phyloP scores from a whole-genome alignment of 2,888 invertebrate species.

The Leptopilina drosophilae region DNA sequence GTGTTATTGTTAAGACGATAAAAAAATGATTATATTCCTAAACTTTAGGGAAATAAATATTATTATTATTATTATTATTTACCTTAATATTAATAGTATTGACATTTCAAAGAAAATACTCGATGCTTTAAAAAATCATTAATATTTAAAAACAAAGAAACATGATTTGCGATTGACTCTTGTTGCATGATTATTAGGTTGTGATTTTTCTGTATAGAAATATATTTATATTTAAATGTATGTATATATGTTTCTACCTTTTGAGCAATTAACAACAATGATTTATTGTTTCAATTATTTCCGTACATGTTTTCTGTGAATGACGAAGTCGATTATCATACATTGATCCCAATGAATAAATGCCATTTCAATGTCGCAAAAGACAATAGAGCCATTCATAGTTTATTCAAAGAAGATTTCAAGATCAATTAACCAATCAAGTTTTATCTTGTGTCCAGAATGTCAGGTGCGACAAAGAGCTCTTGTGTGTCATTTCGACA shows the following conservation, averaged over 20 bases:
- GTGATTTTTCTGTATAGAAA: too few relatives aligned
- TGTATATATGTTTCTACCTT: not conserved
- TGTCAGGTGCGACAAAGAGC: constrained; percentile 10
- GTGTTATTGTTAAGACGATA: too few relatives aligned
- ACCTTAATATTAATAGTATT: too few relatives aligned
- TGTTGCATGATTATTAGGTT: too few relatives aligned
- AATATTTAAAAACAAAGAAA: too few relatives aligned
- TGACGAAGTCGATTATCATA: constrained; percentile 30
- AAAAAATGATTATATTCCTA: too few relatives aligned
- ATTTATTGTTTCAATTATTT: constrained; percentile 33
- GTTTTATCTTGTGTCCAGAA: constrained; percentile 5
- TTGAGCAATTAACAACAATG: constrained; percentile 39
- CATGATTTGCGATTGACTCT: too few relatives aligned
- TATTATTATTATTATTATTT: too few relatives aligned
- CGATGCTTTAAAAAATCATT: too few relatives aligned
- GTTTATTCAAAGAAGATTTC: constrained; percentile 29
- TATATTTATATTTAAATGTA: not conserved
- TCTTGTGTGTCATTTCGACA: constrained; percentile 7
- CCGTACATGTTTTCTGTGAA: constrained; percentile 13
- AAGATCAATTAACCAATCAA: constrained; percentile 34
- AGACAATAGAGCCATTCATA: constrained; percentile 23
- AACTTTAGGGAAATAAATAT: too few relatives aligned
- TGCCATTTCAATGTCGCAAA: constrained; percentile 12
- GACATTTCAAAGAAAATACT: too few relatives aligned
- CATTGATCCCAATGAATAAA: constrained; percentile 32